phyloP scores from a whole-genome alignment of 1,140 invertebrate species.

The Phenacoccus solenopsis region DNA sequence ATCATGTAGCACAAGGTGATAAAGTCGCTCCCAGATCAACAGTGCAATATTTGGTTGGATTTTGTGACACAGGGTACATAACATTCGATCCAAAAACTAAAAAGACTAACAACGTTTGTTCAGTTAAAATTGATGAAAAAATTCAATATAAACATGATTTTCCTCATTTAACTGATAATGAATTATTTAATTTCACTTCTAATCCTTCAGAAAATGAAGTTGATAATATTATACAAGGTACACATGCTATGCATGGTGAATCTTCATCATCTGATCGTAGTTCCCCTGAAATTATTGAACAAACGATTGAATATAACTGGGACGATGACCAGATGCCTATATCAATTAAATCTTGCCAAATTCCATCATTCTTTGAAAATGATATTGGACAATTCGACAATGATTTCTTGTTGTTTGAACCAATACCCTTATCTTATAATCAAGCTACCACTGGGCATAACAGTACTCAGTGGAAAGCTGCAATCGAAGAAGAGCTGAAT shows the following conservation, averaged over 20 bases:
- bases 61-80: background rate
- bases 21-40: background rate
- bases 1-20: background rate
- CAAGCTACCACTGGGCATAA: background rate
- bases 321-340: background rate
- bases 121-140: slow-evolving; percentile 1
- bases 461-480: slow-evolving; percentile 22
- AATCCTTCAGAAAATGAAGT: too few relatives aligned
- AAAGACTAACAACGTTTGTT: background rate
- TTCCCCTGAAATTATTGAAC: background rate
- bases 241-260: background rate
- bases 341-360: background rate
- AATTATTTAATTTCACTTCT: too few relatives aligned
- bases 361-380: background rate
- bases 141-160: background rate
- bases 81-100: background rate
- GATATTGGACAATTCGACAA: too few relatives aligned
- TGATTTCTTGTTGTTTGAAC: background rate
- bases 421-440: background rate
- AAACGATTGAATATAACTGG: background rate
- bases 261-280: background rate
- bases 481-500: slow-evolving; percentile 25
- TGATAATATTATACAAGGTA: too few relatives aligned
- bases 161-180: too few relatives aligned
- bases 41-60: background rate